These are phyloP conservation scores for Brenthis hecate DNA, from an alignment of 2,888 invertebrate genomes.

Conservation along the genomic window DNA sequence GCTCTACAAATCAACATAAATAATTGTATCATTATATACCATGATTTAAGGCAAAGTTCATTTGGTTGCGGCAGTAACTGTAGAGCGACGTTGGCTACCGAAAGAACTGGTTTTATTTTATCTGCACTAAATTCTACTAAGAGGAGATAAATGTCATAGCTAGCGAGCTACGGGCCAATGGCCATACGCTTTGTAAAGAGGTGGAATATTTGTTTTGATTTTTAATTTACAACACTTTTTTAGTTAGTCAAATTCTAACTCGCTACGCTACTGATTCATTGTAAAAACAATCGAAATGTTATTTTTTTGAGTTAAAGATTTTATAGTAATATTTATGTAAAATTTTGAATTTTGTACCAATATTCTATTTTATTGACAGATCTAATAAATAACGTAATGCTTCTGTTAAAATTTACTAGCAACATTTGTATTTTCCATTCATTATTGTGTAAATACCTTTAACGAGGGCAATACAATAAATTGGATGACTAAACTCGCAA, in stretches of 20 bases:
- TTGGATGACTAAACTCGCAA: neutral
- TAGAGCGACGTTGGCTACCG: conserved; percentile 31
- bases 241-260: too few relatives aligned
- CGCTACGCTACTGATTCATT: too few relatives aligned
- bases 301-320: too few relatives aligned
- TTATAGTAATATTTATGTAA: too few relatives aligned
- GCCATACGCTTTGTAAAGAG: conserved; percentile 13
- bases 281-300: too few relatives aligned
- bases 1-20: conserved; percentile 37
- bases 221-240: neutral
- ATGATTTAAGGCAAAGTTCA: conserved; percentile 33
- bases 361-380: too few relatives aligned
- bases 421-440: too few relatives aligned
- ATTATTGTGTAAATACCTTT: too few relatives aligned
- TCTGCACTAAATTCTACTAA: conserved; percentile 35
- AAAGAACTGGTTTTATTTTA: conserved; percentile 33
- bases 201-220: conserved; percentile 3
- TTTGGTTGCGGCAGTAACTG: conserved; percentile 26
- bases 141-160: conserved; percentile 34
- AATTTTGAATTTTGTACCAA: too few relatives aligned
- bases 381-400: too few relatives aligned
- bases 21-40: conserved; percentile 35
- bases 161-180: conserved; percentile 30
- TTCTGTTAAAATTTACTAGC: too few relatives aligned
- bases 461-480: too few relatives aligned